These are phyloP conservation scores for Streblospio benedicti DNA, from an alignment of 1,140 invertebrate genomes.

Conservation along the genomic window DNA sequence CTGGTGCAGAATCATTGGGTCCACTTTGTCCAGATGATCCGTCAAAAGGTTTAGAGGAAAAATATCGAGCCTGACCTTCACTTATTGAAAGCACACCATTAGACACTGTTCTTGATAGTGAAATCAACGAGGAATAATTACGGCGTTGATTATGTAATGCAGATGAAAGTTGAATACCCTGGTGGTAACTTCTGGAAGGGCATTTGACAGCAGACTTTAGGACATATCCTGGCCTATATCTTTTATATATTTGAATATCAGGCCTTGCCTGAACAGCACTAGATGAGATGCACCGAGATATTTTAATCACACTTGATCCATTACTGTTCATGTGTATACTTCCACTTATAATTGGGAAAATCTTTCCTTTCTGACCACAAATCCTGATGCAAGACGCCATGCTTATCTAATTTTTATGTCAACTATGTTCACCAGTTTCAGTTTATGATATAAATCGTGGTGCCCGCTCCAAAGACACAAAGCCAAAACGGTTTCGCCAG, in stretches of 20 bases:
- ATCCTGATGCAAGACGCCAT: slow-evolving; percentile 11
- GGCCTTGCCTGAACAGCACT: not conserved
- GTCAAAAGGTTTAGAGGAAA: not conserved
- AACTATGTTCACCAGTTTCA: too few species aligned
- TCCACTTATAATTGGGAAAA: not conserved
- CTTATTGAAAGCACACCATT: too few species aligned
- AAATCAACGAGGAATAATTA: not conserved
- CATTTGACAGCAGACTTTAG: too few species aligned
- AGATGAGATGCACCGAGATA: not conserved
- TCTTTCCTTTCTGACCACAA: not conserved
- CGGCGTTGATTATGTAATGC: not conserved
- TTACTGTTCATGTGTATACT: not conserved
- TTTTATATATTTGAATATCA: not conserved
- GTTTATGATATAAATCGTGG: too few species aligned
- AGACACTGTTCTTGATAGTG: not conserved
- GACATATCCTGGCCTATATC: not conserved
- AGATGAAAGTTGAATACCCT: not conserved
- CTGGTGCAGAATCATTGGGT: not conserved
- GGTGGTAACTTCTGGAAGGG: too few species aligned
- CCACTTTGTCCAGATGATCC: not conserved
- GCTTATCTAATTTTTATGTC: too few species aligned
- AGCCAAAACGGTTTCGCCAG: not conserved
- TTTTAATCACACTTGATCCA: not conserved
- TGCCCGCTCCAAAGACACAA: too few species aligned
- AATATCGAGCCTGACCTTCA: not conserved